Evolutionary conservation across 2,113 vertebrate species (phyloP).

Genomic region (Cyanocitta stelleri): DNA sequence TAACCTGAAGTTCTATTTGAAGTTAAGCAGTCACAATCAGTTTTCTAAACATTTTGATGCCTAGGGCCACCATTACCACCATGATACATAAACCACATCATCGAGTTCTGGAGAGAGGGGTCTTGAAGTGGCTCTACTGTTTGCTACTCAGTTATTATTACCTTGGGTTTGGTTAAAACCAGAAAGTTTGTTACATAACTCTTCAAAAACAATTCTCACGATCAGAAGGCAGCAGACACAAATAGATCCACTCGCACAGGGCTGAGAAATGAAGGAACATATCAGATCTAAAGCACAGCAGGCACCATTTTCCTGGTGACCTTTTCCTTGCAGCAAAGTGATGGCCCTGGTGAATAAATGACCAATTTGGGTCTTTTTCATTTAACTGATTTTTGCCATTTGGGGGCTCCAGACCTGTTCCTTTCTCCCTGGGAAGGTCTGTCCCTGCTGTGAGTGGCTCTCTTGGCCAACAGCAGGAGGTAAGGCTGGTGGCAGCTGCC

Average conservation of each 20-base stretch:
- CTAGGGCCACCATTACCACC: background rate
- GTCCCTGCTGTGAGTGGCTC: conserved; percentile 17
- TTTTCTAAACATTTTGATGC: background rate
- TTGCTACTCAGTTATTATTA: background rate
- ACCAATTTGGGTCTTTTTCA: background rate
- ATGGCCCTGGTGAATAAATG: conserved; percentile 15
- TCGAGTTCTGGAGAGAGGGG: background rate
- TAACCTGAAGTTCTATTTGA: background rate
- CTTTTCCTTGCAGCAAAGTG: background rate
- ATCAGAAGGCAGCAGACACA: conserved; percentile 10
- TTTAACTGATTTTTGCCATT: conserved; percentile 25
- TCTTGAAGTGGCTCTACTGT: background rate
- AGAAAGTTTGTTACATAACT: background rate
- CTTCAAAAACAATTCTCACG: background rate
- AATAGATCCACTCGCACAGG: conserved; percentile 11
- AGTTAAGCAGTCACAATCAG: background rate
- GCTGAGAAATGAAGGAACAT: conserved; percentile 32
- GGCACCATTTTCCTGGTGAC: conserved; percentile 3
- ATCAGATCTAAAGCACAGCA: conserved; percentile 46
- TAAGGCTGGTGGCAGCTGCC: conserved; percentile 15
- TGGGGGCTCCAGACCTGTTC: background rate
- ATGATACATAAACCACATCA: background rate
- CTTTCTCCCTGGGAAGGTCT: conserved; percentile 1
- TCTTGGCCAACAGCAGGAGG: conserved; percentile 50
- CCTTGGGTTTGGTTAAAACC: background rate